These are phyloP conservation scores for Macrobrachium nipponense DNA, from an alignment of 1,140 invertebrate genomes.

Conservation along the genomic window DNA sequence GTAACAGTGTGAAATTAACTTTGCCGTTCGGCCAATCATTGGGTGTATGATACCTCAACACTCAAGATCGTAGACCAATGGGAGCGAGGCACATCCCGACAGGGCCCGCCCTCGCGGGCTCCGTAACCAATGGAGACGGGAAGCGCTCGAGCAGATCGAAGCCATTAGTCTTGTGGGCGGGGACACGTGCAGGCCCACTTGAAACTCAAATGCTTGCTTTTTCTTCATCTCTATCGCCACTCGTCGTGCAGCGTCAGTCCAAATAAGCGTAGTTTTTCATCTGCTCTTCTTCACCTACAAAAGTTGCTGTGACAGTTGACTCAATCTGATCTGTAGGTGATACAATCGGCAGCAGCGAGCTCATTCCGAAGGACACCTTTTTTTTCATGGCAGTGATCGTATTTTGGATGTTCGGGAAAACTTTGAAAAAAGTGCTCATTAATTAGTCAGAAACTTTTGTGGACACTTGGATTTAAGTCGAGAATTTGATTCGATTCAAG, in stretches of 20 bases:
- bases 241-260: constrained; percentile 49
- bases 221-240: constrained; percentile 57
- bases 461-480: no score
- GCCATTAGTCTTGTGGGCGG: constrained; percentile 60
- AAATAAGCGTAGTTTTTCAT: constrained; percentile 56
- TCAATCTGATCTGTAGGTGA: not conserved
- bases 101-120: constrained; percentile 17
- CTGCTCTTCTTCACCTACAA: constrained; percentile 36
- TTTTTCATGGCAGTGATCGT: no score
- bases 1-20: constrained; percentile 60
- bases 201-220: constrained; percentile 59
- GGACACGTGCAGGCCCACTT: constrained; percentile 53
- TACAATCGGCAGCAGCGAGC: no score
- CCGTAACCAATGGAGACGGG: constrained; percentile 30
- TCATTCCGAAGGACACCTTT: no score
- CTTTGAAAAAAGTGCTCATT: not conserved
- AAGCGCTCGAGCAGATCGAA: constrained; percentile 42
- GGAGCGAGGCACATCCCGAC: not conserved
- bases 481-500: no score
- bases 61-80: constrained; percentile 41
- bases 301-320: constrained; percentile 6
- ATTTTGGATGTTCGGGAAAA: not conserved
- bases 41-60: constrained; percentile 50
- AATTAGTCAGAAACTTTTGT: no score
- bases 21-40: constrained; percentile 58